These are phyloP conservation scores for Paedocypris micromegethes DNA, from an alignment of 2,797 vertebrate genomes.

Conservation along the genomic window DNA sequence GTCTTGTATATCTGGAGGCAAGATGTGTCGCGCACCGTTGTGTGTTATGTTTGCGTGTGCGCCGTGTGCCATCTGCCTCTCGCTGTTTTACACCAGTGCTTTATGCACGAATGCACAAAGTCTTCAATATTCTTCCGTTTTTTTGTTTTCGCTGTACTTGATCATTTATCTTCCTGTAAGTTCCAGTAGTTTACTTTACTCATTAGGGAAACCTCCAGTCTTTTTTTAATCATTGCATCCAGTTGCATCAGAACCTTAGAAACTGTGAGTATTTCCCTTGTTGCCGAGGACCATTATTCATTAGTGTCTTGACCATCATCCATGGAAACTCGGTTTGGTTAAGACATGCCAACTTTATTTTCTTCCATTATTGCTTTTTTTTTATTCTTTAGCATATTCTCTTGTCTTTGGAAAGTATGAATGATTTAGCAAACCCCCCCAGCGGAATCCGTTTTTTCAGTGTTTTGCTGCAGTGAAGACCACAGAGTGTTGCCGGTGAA, in stretches of 20 bases:
- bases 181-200: constrained; percentile 28
- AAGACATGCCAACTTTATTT: no score
- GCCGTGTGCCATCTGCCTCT: not conserved
- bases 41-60: constrained; percentile 7
- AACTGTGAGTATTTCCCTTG: constrained; percentile 16
- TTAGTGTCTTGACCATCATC: constrained; percentile 36
- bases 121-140: constrained; percentile 7
- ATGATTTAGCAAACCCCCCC: no score
- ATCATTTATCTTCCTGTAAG: constrained; percentile 30
- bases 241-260: constrained; percentile 36
- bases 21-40: constrained; percentile 12
- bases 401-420: not conserved
- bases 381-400: not conserved
- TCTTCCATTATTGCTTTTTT: not conserved
- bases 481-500: not conserved
- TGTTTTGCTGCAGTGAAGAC: not conserved
- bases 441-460: no score
- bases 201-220: constrained; percentile 11
- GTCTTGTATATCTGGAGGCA: constrained; percentile 14
- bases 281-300: constrained; percentile 29
- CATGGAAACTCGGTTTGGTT: constrained; percentile 24
- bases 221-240: constrained; percentile 22
- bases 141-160: not conserved
- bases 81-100: not conserved
- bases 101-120: constrained; percentile 5